Evolutionary conservation across 1,140 invertebrate species (phyloP).

Genomic region (Drosophila tropicalis): DNA sequence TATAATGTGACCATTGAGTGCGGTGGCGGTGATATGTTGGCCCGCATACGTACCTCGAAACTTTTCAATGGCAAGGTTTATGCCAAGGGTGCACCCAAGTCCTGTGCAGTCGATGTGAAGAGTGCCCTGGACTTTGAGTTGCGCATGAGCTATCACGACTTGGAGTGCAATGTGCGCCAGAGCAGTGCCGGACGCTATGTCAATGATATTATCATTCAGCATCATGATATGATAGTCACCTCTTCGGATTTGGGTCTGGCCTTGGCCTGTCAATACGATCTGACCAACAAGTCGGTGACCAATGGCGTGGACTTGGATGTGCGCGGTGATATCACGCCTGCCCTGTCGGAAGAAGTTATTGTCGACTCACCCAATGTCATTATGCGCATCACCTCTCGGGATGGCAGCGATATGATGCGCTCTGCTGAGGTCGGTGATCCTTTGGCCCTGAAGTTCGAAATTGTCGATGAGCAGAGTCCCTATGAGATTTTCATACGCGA

Average conservation of each 20-base stretch:
- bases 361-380: slow-evolving; percentile 98
- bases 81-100: slow-evolving; percentile 95
- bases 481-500: slow-evolving; percentile 98
- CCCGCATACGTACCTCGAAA: slow-evolving; percentile 94
- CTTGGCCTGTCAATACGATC: slow-evolving; percentile 96
- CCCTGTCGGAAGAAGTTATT: slow-evolving; percentile 91
- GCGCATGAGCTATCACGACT: slow-evolving; percentile 94
- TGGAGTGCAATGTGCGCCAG: slow-evolving; percentile 94
- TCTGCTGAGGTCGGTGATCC: slow-evolving; percentile 95
- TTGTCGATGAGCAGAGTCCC: slow-evolving; percentile 94
- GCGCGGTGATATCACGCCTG: slow-evolving; percentile 92
- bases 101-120: slow-evolving; percentile 93
- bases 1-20: slow-evolving; percentile 98
- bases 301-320: slow-evolving; percentile 95
- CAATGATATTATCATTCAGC: slow-evolving; percentile 96
- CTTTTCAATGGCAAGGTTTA: slow-evolving; percentile 97
- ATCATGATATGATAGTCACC: slow-evolving; percentile 97
- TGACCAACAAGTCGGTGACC: slow-evolving; percentile 96
- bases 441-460: slow-evolving; percentile 94
- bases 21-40: slow-evolving; percentile 95
- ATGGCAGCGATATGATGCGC: slow-evolving; percentile 88
- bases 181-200: slow-evolving; percentile 92
- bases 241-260: slow-evolving; percentile 95
- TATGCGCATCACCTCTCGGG: slow-evolving; percentile 94
- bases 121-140: slow-evolving; percentile 94